Percentiles rank a stretch among this genome's conserved stretches.
These are phyloP conservation scores for Artemia sp. DNA, from an alignment of 2,888 invertebrate species.

Conservation along the genomic window DNA sequence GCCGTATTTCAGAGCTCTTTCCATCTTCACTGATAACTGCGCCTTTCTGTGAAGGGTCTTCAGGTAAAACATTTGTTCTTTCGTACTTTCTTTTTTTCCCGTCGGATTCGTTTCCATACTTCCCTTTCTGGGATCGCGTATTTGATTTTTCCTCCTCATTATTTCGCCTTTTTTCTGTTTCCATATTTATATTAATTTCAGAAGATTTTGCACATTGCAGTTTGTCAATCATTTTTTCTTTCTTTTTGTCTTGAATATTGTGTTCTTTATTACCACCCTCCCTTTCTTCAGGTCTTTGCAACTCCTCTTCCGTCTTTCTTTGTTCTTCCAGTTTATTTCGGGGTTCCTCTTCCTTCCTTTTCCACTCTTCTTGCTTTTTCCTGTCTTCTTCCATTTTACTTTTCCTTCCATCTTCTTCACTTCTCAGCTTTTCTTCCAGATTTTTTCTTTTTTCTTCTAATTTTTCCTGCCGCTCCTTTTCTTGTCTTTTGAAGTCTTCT, in stretches of 20 bases:
- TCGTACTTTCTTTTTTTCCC: conserved; percentile 20
- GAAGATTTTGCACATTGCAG: too few species aligned
- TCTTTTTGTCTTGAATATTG: too few species aligned
- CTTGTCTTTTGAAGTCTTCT: conserved; percentile 21
- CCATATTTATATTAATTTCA: background rate
- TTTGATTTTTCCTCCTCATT: conserved; percentile 22
- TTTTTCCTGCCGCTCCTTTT: conserved; percentile 19
- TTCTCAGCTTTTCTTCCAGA: conserved; percentile 22
- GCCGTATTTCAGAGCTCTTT: too few species aligned
- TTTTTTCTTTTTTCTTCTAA: conserved; percentile 23
- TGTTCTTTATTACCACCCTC: conserved; percentile 3
- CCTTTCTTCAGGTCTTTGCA: conserved; percentile 22
- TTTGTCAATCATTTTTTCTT: too few species aligned
- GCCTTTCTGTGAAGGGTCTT: too few species aligned
- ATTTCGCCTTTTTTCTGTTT: conserved; percentile 23
- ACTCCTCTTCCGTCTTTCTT: conserved; percentile 22
- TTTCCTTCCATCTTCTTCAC: conserved; percentile 21
- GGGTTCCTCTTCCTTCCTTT: conserved; percentile 22
- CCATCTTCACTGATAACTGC: too few species aligned
- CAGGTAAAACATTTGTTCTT: background rate
- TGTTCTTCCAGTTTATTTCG: conserved; percentile 22
- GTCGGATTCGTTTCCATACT: conserved; percentile 23
- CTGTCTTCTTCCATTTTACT: conserved; percentile 24
- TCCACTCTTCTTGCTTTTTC: conserved; percentile 19
- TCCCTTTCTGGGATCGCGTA: conserved; percentile 21